phyloP scores from a whole-genome alignment of 2,113 vertebrate species.

The Phyllostomus discolor region DNA sequence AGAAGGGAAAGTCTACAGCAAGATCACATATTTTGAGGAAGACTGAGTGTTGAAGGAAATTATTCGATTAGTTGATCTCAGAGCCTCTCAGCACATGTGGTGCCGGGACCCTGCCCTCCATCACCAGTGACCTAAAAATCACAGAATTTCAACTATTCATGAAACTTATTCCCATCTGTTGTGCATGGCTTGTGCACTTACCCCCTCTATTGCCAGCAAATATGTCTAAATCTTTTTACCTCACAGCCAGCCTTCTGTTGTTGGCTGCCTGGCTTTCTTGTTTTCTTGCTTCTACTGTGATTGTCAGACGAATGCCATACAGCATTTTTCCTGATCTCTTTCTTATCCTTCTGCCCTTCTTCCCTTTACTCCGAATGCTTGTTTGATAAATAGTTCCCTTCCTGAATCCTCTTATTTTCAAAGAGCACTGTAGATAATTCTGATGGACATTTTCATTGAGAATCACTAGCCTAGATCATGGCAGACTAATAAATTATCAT shows the following conservation, averaged over 20 bases:
- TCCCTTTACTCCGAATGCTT: not conserved
- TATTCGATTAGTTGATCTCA: slow-evolving; percentile 4
- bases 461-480: not conserved
- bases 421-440: not conserved
- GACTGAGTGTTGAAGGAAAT: not conserved
- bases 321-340: not conserved
- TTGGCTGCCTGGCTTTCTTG: not conserved
- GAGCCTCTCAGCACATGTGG: not conserved
- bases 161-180: slow-evolving; percentile 23
- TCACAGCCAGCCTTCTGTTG: not conserved
- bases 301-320: not conserved
- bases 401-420: not conserved
- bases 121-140: slow-evolving; percentile 56
- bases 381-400: slow-evolving; percentile 31
- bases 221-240: not conserved
- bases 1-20: slow-evolving; percentile 44
- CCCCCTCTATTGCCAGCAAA: not conserved
- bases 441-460: slow-evolving; percentile 4
- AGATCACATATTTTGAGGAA: slow-evolving; percentile 46
- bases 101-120: not conserved
- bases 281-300: slow-evolving; percentile 7
- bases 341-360: not conserved
- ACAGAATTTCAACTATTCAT: not conserved
- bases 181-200: not conserved
- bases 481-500: not conserved